Evolutionary conservation across 2,888 invertebrate genomes (phyloP).

Genomic region (Luperina testacea): DNA sequence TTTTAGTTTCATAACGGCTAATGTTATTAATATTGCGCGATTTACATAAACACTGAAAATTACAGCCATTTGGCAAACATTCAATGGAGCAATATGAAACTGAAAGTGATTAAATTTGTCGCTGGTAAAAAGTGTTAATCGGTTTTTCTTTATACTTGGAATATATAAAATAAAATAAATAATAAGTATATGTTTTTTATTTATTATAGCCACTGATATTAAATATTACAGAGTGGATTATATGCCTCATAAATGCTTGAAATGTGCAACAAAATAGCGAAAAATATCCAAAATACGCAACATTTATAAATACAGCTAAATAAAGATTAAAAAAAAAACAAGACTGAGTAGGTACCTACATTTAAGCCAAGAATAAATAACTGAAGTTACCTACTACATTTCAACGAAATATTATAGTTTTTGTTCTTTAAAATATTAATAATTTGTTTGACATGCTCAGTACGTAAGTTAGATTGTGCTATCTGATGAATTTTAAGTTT

Average conservation of each 20-base stretch:
- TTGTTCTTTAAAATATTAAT: background rate
- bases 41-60: conserved; percentile 32
- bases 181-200: no score
- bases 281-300: background rate
- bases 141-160: background rate
- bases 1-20: conserved; percentile 43
- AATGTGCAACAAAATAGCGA: background rate
- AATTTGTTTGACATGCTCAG: background rate
- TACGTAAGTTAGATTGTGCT: background rate
- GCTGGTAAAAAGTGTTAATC: background rate
- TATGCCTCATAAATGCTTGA: background rate
- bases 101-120: conserved; percentile 6
- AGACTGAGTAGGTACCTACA: no score
- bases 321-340: no score
- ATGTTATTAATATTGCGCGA: conserved; percentile 35
- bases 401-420: background rate
- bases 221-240: background rate
- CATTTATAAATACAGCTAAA: background rate
- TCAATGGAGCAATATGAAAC: conserved; percentile 29
- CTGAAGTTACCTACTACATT: background rate
- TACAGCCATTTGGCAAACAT: conserved; percentile 38
- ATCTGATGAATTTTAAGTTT: no score
- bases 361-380: background rate
- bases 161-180: background rate
- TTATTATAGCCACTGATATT: background rate